Evolutionary conservation across 2,888 invertebrate species (phyloP).

Genomic region (Colostygia pectinataria): DNA sequence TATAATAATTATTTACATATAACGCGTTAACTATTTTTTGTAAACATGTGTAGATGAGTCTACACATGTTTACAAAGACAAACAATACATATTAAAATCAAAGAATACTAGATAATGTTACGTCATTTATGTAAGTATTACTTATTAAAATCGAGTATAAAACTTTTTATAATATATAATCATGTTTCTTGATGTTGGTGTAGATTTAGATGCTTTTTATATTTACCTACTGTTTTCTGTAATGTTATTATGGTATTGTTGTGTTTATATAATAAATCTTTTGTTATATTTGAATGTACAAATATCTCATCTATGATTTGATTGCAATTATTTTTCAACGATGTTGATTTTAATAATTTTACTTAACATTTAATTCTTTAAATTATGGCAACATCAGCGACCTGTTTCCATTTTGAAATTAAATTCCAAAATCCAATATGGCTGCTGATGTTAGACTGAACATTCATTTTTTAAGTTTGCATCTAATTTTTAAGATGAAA

Average conservation of each 20-base stretch:
- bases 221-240: slow-evolving; percentile 29
- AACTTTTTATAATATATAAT: slow-evolving; percentile 38
- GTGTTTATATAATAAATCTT: slow-evolving; percentile 24
- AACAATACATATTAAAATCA: too few species aligned
- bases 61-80: too few species aligned
- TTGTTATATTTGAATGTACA: slow-evolving; percentile 21
- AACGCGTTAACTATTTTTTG: slow-evolving; percentile 5
- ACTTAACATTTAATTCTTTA: slow-evolving; percentile 32
- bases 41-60: slow-evolving; percentile 16
- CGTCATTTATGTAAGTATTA: slow-evolving; percentile 9
- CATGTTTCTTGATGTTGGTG: slow-evolving; percentile 41
- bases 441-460: slow-evolving; percentile 62
- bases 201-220: slow-evolving; percentile 47
- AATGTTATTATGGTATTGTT: slow-evolving; percentile 22
- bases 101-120: too few species aligned
- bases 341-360: slow-evolving; percentile 21
- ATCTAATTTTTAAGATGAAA: slow-evolving; percentile 16
- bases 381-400: slow-evolving; percentile 55
- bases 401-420: slow-evolving; percentile 46
- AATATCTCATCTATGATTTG: slow-evolving; percentile 4
- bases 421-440: slow-evolving; percentile 47
- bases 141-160: slow-evolving; percentile 29
- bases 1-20: not conserved
- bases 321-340: slow-evolving; percentile 39
- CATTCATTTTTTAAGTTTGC: slow-evolving; percentile 31